Evolutionary conservation across 2,888 invertebrate genomes (phyloP).

Genomic region (Leptogaster cylindrica): DNA sequence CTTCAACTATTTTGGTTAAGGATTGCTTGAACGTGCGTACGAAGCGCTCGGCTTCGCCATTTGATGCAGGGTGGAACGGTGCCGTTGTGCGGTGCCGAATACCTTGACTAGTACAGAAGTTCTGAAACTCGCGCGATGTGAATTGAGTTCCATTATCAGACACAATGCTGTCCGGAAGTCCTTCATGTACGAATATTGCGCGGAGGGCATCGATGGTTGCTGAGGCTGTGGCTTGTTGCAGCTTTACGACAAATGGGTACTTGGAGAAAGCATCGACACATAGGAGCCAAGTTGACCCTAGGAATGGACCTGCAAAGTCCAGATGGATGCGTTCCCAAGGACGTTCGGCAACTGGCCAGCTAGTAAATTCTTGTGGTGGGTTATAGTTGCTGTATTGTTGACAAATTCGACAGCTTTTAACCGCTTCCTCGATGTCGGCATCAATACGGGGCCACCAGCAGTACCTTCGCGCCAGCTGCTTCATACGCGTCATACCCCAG

Average conservation of each 20-base stretch:
- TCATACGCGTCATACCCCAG: slow-evolving; percentile 26
- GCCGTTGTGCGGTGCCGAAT: slow-evolving; percentile 48
- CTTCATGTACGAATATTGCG: slow-evolving; percentile 41
- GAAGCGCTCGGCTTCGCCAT: slow-evolving; percentile 51
- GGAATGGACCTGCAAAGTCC: background rate
- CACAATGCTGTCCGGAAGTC: slow-evolving; percentile 44
- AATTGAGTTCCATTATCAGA: slow-evolving; percentile 48
- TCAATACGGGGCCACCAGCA: slow-evolving; percentile 39
- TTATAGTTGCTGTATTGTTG: background rate
- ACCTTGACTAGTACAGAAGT: slow-evolving; percentile 45
- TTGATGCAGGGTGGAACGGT: slow-evolving; percentile 48
- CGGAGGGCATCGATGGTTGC: slow-evolving; percentile 26
- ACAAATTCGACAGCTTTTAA: slow-evolving; percentile 10
- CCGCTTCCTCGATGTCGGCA: slow-evolving; percentile 7
- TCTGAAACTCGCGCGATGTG: slow-evolving; percentile 40
- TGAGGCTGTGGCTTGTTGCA: slow-evolving; percentile 6
- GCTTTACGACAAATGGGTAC: slow-evolving; percentile 41
- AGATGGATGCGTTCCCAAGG: slow-evolving; percentile 1
- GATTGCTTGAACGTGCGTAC: slow-evolving; percentile 49
- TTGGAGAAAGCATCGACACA: slow-evolving; percentile 44
- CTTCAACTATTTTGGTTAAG: slow-evolving; percentile 18
- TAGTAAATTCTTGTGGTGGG: background rate
- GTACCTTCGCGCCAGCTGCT: slow-evolving; percentile 36
- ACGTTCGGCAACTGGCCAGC: background rate
- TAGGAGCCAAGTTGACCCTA: slow-evolving; percentile 21